Conservation (phyloP, 2,113 vertebrate species). For the Peromyscus maniculatus region DNA sequence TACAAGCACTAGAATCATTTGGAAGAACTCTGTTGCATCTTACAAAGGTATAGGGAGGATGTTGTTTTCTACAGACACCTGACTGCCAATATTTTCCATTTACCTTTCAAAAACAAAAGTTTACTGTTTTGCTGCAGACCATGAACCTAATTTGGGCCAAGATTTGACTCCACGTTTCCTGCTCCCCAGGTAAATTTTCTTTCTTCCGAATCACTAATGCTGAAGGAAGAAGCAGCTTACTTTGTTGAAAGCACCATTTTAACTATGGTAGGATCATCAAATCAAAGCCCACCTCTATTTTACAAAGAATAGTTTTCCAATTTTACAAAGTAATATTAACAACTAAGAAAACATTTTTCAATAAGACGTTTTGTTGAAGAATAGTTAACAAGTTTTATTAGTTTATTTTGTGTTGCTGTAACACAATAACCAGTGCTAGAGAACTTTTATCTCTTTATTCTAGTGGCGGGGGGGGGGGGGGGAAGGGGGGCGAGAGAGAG, state of each 20-base stretch:
- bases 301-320: neutral
- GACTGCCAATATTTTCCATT: neutral
- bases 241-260: conserved; percentile 2
- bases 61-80: neutral
- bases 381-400: neutral
- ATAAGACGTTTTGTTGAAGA: neutral
- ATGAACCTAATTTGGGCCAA: neutral
- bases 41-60: conserved; percentile 29
- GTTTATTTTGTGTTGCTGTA: neutral
- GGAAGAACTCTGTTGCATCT: conserved; percentile 41
- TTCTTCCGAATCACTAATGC: neutral
- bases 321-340: conserved; percentile 40
- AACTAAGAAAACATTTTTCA: conserved; percentile 43
- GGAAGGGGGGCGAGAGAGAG: too few species aligned
- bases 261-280: neutral
- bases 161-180: neutral
- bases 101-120: neutral
- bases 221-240: neutral
- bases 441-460: neutral
- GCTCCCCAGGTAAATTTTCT: neutral
- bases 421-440: neutral
- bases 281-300: neutral
- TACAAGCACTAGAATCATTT: neutral
- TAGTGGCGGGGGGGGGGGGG: neutral
- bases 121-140: neutral